Base-by-base conservation (phyloP, 2,888 invertebrate species). In the Catocala nupta region DNA sequence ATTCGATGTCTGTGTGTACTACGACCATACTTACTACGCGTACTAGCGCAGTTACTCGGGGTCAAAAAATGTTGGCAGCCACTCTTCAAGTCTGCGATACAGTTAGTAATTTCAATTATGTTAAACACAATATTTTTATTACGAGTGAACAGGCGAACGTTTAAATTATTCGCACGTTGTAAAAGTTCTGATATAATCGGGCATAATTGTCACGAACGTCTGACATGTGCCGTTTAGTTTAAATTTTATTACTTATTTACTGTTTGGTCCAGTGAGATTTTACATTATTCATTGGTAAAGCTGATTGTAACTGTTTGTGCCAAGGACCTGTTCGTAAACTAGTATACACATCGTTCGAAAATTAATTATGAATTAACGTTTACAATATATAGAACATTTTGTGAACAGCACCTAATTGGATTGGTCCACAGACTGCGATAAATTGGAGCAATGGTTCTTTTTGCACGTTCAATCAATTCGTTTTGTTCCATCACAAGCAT, bases 51-150 rank as follows among this genome's bases (percentile, higher is more conserved):
- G 43, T 54, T 48, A 45, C 42, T 59, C 54, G 55, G 48, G 44
- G 54, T 57, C n/a, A 43, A 33, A 75, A 73, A 70, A 54, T 9
- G 50, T 76, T 73, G 74, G 71, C 74, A 75, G 63, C 16, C 16
- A 16, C 11, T 59, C 49, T 48, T 56, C 16, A n/a, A 60, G 53
- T 56, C 44, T 58, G 52, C 36, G 55, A 62, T 45, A 57, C 48
- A 52, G 55, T 65, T 51, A 51, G 59, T 70, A 61, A 70, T 76
- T 57, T 63, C 51, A 73, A 68, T 55, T 60, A 65, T 59, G 55
- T 65, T 54, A 61, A 65, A 65, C 60, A 67, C 55, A 67, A 54
- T 63, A 52, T 62, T 58, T 54, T 56, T 39, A 39, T 39, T 39
- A 48, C 54, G 63, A 63, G 50, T 43, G 10, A 59, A 67, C 52